phyloP scores from a whole-genome alignment of 2,797 vertebrate species.

The Amblyopsis hoosieri region DNA sequence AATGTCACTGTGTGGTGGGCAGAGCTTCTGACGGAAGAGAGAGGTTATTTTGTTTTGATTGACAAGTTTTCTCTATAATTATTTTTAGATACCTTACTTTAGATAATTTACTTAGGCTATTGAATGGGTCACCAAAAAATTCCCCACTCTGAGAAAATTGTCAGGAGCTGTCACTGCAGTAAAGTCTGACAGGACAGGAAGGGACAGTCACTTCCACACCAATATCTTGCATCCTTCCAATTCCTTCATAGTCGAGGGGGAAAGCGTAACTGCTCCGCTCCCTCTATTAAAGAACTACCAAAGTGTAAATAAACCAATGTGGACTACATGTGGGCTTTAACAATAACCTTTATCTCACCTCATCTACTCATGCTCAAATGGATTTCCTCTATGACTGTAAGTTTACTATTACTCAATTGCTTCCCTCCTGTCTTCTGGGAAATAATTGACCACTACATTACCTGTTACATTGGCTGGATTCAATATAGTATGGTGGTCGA shows the following conservation, averaged over 20 bases:
- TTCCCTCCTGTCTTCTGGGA: slow-evolving; percentile 15
- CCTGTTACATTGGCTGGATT: no score
- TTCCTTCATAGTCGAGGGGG: slow-evolving; percentile 31
- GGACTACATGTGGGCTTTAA: slow-evolving; percentile 4
- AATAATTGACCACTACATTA: background rate
- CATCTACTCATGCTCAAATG: slow-evolving; percentile 23
- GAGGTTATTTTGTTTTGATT: no score
- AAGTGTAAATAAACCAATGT: slow-evolving; percentile 29
- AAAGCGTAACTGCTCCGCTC: slow-evolving; percentile 8
- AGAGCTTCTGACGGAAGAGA: no score
- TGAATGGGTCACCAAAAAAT: no score
- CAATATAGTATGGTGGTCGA: no score
- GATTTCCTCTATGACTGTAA: slow-evolving; percentile 44
- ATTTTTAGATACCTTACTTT: no score
- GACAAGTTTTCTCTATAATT: no score
- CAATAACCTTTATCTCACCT: slow-evolving; percentile 40
- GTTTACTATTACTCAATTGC: background rate
- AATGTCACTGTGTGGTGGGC: no score
- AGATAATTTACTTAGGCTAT: no score
- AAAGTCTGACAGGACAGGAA: slow-evolving; percentile 35
- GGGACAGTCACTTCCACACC: slow-evolving; percentile 15
- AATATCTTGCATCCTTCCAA: slow-evolving; percentile 14
- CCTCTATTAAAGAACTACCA: slow-evolving; percentile 11
- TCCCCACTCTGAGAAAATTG: no score
- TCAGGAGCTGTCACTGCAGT: no score